Base-by-base conservation (phyloP, 2,888 invertebrate genomes). In the Azorinus chamasolen region DNA sequence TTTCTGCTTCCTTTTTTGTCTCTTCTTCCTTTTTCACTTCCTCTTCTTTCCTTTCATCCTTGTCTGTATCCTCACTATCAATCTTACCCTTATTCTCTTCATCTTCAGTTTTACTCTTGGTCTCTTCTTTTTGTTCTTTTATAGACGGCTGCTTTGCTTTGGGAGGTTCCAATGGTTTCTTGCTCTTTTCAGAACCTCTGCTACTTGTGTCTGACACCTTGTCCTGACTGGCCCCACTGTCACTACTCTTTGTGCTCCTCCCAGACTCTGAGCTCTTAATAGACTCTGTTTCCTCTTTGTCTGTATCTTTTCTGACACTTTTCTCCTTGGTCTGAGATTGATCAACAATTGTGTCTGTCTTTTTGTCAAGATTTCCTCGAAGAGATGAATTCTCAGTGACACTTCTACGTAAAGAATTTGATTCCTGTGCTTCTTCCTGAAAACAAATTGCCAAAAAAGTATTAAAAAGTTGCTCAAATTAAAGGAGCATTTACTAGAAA, bases 111-210 rank as follows among this genome's bases (percentile, higher is more conserved):
- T 39, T 18, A 6, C 12, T 16, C 39, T 59, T 62, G 20, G 64
- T 72, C 8, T 61, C 64, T 5, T 62, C 55, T 24, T 22, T 57
- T 37, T 74, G 66, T 6, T 57, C 68, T 54, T 62, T 77, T 24
- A 45, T 45, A 41, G 61, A 61, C 10, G 70, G 65, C 25, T 27
- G 43, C 32, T 66, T 75, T 4, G 43, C 39, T 32, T 41, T 63
- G 5, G 74, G 74, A 24, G 48, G 27, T 20, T 48, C 45, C n/a
- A 71, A 22, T 18, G 71, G 64, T 27, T 61, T 70, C 63, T 70
- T 76, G 37, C 14, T 45, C 45, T 45, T 45, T 45, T 18, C 32
- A 32, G 32, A 32, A 6, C 32, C 32, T 32, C 32, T 32, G 32
- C 57, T 57, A 39, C 32, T 32, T 32, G 32, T 32, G 32, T 32